Base-by-base conservation (phyloP, 2,888 invertebrate genomes). In the Blomia tropicalis region DNA sequence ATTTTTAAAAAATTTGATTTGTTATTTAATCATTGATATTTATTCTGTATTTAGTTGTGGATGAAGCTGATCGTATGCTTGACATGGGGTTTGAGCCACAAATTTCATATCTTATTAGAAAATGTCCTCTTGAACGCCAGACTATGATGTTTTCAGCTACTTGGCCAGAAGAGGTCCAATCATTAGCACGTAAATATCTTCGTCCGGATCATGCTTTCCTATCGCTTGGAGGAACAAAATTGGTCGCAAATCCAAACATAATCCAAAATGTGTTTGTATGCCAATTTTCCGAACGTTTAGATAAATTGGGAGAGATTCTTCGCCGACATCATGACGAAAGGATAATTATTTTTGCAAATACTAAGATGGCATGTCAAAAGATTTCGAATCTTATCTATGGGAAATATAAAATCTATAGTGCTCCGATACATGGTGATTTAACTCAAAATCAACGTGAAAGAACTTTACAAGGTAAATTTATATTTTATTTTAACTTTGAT, bases 61-160 rank as follows among this genome's bases (percentile, higher is more conserved):
- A 96, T 76, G 96, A 96, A 77, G 79, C 80, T 83, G 79, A 96
- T 68, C 70, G 79, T n/a, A 80, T 79, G 79, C 70, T 79, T 60
- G 79, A 79, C 70, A 75, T 79, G 76, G 79, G 79, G 1, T 79
- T 79, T 72, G 77, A 79, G 68, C 76, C 77, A 5, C 77, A 79
- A 65, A 78, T 95, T 67, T 81, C 86, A 43, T 85, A 85, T 71
- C 75, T 90, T 67, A 77, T 85, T 64, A 83, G 84, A 70, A 81
- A 90, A 25, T 79, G 89, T 60, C 88, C 90, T 5, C 89, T 67
- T 36, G 25, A 29, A 3, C 76, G 91, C 60, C 92, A 95, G 73
- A 90, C 90, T n/a, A 82, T 93, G 0, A 91, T 95, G 91, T 95
- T 93, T 0, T 84, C 83, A 71, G 95, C 95, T 17, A 95, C 95